Evolutionary conservation across 2,797 vertebrate genomes (phyloP).

Genomic region (Gambusia yucatana): DNA sequence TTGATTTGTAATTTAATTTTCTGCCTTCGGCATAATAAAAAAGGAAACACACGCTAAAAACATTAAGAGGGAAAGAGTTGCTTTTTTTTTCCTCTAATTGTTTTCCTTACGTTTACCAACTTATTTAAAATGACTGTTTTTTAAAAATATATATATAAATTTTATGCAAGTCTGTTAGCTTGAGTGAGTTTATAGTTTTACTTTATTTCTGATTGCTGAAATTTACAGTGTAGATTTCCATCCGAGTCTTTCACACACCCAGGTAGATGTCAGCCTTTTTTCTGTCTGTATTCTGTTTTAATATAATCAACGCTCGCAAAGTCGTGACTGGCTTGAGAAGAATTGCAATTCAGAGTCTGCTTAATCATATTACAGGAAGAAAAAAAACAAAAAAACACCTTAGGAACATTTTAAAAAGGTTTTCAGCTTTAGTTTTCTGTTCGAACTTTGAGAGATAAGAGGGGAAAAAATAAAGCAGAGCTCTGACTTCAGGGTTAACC

Average conservation of each 20-base stretch:
- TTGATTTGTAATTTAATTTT: background rate
- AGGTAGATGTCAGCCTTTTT: background rate
- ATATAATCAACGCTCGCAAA: background rate
- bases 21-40: background rate
- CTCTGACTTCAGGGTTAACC: background rate
- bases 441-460: background rate
- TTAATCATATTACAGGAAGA: background rate
- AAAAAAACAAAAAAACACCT: background rate
- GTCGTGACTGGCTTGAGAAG: slow-evolving; percentile 3
- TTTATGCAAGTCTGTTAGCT: background rate
- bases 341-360: background rate
- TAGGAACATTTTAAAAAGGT: background rate
- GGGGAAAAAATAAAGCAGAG: background rate
- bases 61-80: background rate
- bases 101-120: background rate
- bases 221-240: slow-evolving; percentile 11
- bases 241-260: slow-evolving; percentile 20
- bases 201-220: background rate
- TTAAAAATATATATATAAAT: slow-evolving; percentile 8
- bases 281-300: background rate
- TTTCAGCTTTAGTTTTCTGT: background rate
- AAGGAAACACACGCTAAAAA: background rate
- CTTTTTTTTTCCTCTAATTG: background rate
- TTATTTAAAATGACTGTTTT: background rate
- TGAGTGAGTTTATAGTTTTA: slow-evolving; percentile 14